Base-by-base conservation (phyloP, 2,888 invertebrate genomes). In the Eristalis intricaria region DNA sequence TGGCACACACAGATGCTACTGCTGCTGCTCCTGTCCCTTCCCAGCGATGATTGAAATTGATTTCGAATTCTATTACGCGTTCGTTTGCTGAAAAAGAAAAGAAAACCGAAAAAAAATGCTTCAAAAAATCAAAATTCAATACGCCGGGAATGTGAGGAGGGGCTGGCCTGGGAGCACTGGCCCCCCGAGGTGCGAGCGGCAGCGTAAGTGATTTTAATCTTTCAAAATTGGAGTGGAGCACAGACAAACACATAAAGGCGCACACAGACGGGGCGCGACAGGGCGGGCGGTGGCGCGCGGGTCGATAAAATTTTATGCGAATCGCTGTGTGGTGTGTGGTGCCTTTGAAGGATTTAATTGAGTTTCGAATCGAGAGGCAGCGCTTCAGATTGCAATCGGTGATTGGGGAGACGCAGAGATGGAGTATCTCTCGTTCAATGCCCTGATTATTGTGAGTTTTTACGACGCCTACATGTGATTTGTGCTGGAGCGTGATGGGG, bases 121-220 rank as follows among this genome's bases (percentile, higher is more conserved):
- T 50, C 50, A 19, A 50, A 50, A 50, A 50, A 61, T 64, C 50
- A 64, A 69, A 81, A 73, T 69, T 64, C 69, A 38, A 68, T 68
- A 38, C 38, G 13, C 10, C 23, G 65, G 43, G 58, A 56, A 50
- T 64, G 38, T 4, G 50, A 2, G 50, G 19, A 8, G 19, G 5
- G 0, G 43, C 4, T 4, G 40, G 40, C 15, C 3, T 1, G 19
- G 19, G 19, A 7, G 23, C 7, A 11, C 13, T 26, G 60, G 26
- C n/a, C 23, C 60, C 38, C 26, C 56, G 10, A 74, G 65, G 77
- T 70, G 73, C 43, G 63, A 73, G 43, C 65, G 58, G 58, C 15
- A 66, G 23, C 22, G 74, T 71, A 86, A 86, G 74, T 86, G 86
- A 78, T 86, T 86, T 86, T 82, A 82, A 86, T 86, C 86, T 82